A percentile compares a stretch with the other conserved stretches of the same genome.
These are phyloP conservation scores for Nyctalus aviator DNA, from an alignment of 2,797 vertebrate genomes.

Conservation along the genomic window DNA sequence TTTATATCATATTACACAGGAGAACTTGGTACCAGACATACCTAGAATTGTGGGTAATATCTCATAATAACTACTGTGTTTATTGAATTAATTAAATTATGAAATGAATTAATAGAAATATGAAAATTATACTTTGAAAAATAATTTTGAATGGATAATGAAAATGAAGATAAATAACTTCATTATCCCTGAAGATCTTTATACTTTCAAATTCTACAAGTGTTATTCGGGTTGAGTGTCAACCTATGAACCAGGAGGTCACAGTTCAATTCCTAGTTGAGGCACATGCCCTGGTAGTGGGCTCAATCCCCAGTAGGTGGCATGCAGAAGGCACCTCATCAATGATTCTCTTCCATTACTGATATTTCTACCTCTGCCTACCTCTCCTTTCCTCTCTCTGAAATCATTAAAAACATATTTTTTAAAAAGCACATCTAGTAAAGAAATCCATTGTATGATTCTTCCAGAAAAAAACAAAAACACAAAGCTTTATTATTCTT, in stretches of 20 bases:
- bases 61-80: not conserved
- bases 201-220: not conserved
- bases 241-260: too few species aligned
- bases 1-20: slow-evolving; percentile 30
- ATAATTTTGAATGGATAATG: not conserved
- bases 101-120: not conserved
- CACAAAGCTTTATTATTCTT: not conserved
- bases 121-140: not conserved
- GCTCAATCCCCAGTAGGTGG: too few species aligned
- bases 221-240: not conserved
- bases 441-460: not conserved
- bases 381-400: too few species aligned
- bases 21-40: not conserved
- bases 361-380: too few species aligned
- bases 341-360: too few species aligned
- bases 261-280: too few species aligned
- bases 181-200: not conserved
- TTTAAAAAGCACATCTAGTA: not conserved
- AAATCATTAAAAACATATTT: too few species aligned
- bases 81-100: slow-evolving; percentile 47
- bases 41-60: not conserved
- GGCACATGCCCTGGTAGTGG: too few species aligned
- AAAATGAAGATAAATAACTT: slow-evolving; percentile 40
- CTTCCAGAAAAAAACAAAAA: not conserved
- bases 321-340: too few species aligned